Percentiles rank a stretch among this genome's conserved stretches.
phyloP scores from a whole-genome alignment of 53 echinoderm and acorn worm genomes.

The Paelopatides confundens region DNA sequence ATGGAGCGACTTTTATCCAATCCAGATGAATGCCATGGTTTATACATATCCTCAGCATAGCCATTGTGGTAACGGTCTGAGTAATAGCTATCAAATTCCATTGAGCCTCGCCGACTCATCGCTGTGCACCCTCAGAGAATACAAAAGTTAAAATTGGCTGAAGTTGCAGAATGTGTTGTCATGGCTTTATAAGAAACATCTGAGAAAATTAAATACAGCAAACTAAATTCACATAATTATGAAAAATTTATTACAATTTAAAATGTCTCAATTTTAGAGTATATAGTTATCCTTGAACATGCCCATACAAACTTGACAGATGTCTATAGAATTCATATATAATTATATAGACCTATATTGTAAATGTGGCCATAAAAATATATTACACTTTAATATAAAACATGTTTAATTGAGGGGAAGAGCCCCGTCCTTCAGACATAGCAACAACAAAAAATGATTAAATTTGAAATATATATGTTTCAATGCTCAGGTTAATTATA shows the following conservation, averaged over 20 bases:
- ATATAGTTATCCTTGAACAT: too few species aligned
- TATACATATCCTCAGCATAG: neutral
- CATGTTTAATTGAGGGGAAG: too few species aligned
- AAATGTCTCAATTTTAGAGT: too few species aligned
- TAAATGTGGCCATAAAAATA: too few species aligned
- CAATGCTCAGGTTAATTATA: too few species aligned
- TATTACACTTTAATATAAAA: too few species aligned
- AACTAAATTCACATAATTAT: neutral
- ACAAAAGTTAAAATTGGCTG: neutral
- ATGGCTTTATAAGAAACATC: constrained; percentile 29
- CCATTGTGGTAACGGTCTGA: neutral
- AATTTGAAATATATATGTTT: too few species aligned
- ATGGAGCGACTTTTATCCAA: neutral
- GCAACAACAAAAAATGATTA: too few species aligned
- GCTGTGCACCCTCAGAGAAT: neutral
- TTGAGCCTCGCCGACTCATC: neutral
- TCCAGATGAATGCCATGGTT: neutral
- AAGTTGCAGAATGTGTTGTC: neutral
- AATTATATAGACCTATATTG: too few species aligned
- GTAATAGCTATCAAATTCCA: neutral
- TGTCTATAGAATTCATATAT: too few species aligned
- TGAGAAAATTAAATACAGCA: neutral
- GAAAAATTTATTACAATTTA: neutral
- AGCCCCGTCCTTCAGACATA: too few species aligned
- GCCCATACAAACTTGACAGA: too few species aligned